Base-by-base conservation (phyloP, 2,888 invertebrate species). In the Ctena decussata region DNA sequence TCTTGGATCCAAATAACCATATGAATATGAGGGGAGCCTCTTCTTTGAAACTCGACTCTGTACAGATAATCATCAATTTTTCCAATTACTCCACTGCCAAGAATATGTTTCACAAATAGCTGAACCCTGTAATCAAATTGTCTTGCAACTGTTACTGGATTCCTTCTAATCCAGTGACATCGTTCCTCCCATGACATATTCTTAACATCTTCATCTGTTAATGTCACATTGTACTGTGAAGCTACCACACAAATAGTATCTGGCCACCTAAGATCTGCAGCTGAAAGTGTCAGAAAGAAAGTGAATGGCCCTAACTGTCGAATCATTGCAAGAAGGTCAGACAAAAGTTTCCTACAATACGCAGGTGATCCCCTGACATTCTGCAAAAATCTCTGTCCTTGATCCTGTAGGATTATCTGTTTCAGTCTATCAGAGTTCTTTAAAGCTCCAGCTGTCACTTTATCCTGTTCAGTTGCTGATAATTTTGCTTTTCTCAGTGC, bases 51-150 rank as follows among this genome's bases (percentile, higher is more conserved):
- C 53, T 83, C 78, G 21, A 53, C 72, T n/a, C 83, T 8, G 11
- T 65, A 39, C 57, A 78, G 84, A 60, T 69, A 83, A 46, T 83
- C 77, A 15, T 32, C 46, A 1, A 89, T 74, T 53, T 87, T 21
- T 77, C 15, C 32, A 77, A 81, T n/a, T 32, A 27, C 11, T 24
- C 15, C 73, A 30, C 27, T 18, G 39, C 35, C 15, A 71, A 12
- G 11, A 24, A 83, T 44, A 60, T 74, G 15, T 65, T 65, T 65
- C 24, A 89, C 77, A 44, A 87, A 83, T 21, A 53, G n/a, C 35
- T 87, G 83, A 15, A 87, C 65, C 60, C 79, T 79, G 69, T 87
- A 80, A 70, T 89, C 84, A 70, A 89, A 89, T 39, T 88, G 84
- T 39, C 85, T 27, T 8, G 87, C 84, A 30, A 75, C 86, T 46